These are phyloP conservation scores for Drosophila pseudotakahashii DNA, from an alignment of 2,888 invertebrate species.

Conservation along the genomic window DNA sequence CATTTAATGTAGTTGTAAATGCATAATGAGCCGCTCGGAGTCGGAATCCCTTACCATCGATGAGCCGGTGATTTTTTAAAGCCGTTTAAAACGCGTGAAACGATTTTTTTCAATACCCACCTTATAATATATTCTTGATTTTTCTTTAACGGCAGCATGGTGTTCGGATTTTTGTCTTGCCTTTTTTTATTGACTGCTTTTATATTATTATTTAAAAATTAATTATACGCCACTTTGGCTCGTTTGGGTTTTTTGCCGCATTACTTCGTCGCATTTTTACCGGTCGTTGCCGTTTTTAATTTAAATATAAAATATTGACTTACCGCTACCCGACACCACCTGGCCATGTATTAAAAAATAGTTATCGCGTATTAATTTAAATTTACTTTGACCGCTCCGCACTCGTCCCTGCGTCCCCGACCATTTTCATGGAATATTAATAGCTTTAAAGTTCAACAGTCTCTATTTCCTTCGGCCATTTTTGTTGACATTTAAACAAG, in stretches of 20 bases:
- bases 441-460: constrained; percentile 7
- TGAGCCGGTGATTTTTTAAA: constrained; percentile 41
- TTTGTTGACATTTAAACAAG: no score
- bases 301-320: constrained; percentile 52
- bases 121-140: constrained; percentile 21
- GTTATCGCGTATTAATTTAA: constrained; percentile 46
- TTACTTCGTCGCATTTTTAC: constrained; percentile 45
- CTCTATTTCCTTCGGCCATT: background rate
- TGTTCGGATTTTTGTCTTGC: constrained; percentile 14
- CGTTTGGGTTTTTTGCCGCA: constrained; percentile 42
- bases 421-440: background rate
- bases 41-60: constrained; percentile 14
- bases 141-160: constrained; percentile 18
- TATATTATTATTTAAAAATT: constrained; percentile 77
- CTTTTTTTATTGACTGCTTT: constrained; percentile 64
- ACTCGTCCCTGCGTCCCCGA: background rate
- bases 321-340: constrained; percentile 17
- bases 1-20: constrained; percentile 57
- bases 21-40: constrained; percentile 42
- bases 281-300: constrained; percentile 38
- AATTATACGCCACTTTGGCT: constrained; percentile 64
- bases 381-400: constrained; percentile 16
- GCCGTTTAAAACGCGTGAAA: constrained; percentile 38
- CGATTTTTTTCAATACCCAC: constrained; percentile 4
- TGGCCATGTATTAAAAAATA: constrained; percentile 55